Base-by-base conservation (phyloP, 2,113 vertebrate species). In the Alosa alosa region DNA sequence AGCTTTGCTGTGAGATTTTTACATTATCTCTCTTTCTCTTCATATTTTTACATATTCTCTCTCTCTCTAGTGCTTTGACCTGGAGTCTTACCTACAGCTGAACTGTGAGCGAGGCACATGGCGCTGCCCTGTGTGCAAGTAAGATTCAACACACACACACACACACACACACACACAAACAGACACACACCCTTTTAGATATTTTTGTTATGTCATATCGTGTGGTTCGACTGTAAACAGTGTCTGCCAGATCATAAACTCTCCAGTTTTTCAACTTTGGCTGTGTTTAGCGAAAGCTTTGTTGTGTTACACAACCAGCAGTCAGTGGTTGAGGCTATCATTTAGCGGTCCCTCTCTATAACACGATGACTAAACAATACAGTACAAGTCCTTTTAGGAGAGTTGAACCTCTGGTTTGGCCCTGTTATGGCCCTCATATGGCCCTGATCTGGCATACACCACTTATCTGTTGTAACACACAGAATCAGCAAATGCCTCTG, bases 61-160 rank as follows among this genome's bases (percentile, higher is more conserved):
- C 13, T 11, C 25, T 6, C 20, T 20, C 1, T 22, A 97, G 97
- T 98, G 97, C 89, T 97, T 98, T 0, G 96, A 98, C 89, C 93
- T 97, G 89, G 97, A 98, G 91, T 98, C 97, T 1, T 98, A 97
- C 81, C 82, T 96, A 91, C 95, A 96, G 88, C 93, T 97, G 7
- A 96, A 95, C 82, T 95, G 95, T 20, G 96, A 97, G 92, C 89
- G 95, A 87, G 95, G 95, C 11, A 98, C 97, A 0, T 98, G 97
- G 97, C 93, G 96, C 8, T 96, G 95, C 87, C 92, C 95, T 46
- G 96, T 97, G 87, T 95, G 93, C 95, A 95, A 94, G 94, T 97
- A 93, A 78, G 81, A 6, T 15, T 15, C 3, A 4, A 17, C 13
- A 78, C 72, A 78, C 68, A 75, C 68, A 39, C 68, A 75, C 31